Conservation (phyloP, 53 echinoderm and acorn worm species). For the Echinometra lucunter region DNA sequence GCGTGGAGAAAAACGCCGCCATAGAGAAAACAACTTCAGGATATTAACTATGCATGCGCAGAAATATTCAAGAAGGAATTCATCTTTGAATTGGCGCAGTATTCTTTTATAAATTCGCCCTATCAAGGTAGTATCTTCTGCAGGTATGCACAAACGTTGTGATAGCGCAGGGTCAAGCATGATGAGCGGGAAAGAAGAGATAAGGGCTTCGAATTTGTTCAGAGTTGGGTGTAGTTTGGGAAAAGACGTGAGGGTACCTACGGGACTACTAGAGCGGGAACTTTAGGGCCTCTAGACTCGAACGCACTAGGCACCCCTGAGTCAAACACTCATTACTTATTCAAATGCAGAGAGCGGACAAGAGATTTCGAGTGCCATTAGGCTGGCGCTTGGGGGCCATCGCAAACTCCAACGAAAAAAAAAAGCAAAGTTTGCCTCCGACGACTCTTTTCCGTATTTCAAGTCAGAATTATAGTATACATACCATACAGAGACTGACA, state of each 20-base stretch:
- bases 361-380: slow-evolving; percentile 69
- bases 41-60: slow-evolving; percentile 14
- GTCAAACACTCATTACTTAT: slow-evolving; percentile 68
- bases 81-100: background rate
- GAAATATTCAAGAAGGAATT: background rate
- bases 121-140: background rate
- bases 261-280: slow-evolving; percentile 63
- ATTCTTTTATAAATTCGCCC: background rate
- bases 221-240: slow-evolving; percentile 31
- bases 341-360: slow-evolving; percentile 56
- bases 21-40: slow-evolving; percentile 36
- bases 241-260: slow-evolving; percentile 47
- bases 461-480: background rate
- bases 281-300: slow-evolving; percentile 73
- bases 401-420: background rate
- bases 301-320: slow-evolving; percentile 33
- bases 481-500: background rate
- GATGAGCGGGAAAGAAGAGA: background rate
- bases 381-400: slow-evolving; percentile 61
- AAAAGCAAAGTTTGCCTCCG: background rate
- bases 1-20: slow-evolving; percentile 7
- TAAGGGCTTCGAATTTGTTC: slow-evolving; percentile 27
- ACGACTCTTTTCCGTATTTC: background rate
- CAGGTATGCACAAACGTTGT: slow-evolving; percentile 57
- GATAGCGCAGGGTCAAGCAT: slow-evolving; percentile 35